Conservation (phyloP, 2,797 vertebrate genomes). For the Takifugu rubripes region DNA sequence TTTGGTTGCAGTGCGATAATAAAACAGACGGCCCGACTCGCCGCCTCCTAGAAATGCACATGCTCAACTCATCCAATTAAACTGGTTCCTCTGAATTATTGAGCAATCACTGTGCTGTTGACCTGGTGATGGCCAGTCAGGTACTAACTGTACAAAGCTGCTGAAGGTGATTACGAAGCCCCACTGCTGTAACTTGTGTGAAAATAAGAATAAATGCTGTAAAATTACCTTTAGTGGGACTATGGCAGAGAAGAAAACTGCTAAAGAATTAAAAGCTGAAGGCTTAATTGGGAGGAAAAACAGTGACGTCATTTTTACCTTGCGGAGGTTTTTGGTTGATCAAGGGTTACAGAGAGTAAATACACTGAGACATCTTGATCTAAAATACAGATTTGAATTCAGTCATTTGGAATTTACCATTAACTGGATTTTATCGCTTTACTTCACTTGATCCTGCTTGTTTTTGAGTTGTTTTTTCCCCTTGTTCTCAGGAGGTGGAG, state of each 20-base stretch:
- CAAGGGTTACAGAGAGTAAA: too few relatives aligned
- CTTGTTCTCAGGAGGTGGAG: constrained; percentile 83
- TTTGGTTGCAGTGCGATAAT: constrained; percentile 33
- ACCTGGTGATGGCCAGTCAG: constrained; percentile 26
- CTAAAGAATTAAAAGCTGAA: background rate
- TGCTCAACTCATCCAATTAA: constrained; percentile 40
- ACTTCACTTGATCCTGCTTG: background rate
- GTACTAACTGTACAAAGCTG: constrained; percentile 29
- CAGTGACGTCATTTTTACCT: background rate
- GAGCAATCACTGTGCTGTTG: constrained; percentile 28
- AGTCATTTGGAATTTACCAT: background rate
- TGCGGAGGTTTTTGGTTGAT: constrained; percentile 1
- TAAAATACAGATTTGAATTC: background rate
- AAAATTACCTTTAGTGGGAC: background rate
- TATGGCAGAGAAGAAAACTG: constrained; percentile 5
- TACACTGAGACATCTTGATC: too few relatives aligned
- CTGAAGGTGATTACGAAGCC: constrained; percentile 39
- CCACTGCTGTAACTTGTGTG: constrained; percentile 18
- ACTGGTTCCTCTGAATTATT: constrained; percentile 59
- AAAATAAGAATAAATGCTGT: constrained; percentile 4
- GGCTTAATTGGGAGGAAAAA: constrained; percentile 2
- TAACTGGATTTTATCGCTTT: background rate
- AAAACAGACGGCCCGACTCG: constrained; percentile 48
- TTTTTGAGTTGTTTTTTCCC: background rate
- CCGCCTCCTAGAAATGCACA: constrained; percentile 26